Evolutionary conservation across 2,797 vertebrate genomes (phyloP).

Genomic region (Enteromius argenteus): DNA sequence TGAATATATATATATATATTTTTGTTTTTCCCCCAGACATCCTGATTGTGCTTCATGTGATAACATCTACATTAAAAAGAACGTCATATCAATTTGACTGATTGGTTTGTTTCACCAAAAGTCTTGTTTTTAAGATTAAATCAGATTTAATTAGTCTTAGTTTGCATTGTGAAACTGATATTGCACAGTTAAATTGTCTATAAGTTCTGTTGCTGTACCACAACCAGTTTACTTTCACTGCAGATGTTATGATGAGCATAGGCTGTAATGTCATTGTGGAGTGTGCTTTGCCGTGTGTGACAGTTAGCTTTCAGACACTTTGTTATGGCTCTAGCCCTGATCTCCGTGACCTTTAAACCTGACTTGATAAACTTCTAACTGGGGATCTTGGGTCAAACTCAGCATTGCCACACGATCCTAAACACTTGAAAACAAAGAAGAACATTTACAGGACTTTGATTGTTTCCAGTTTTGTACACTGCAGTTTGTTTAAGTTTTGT

Average conservation of each 20-base stretch:
- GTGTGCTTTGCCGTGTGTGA: not conserved
- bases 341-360: slow-evolving; percentile 73
- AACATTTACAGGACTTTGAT: slow-evolving; percentile 18
- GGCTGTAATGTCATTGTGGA: slow-evolving; percentile 8
- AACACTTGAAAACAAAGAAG: slow-evolving; percentile 38
- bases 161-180: not conserved
- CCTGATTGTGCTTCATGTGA: not conserved
- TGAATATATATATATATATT: too few relatives aligned
- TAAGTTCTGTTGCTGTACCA: slow-evolving; percentile 3
- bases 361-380: slow-evolving; percentile 71
- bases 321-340: slow-evolving; percentile 67
- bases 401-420: slow-evolving; percentile 8
- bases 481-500: slow-evolving; percentile 14
- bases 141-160: not conserved
- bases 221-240: not conserved
- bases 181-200: not conserved
- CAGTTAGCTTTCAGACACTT: slow-evolving; percentile 54
- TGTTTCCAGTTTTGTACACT: slow-evolving; percentile 20
- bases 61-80: slow-evolving; percentile 1
- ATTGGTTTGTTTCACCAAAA: not conserved
- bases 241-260: not conserved
- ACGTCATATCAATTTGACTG: not conserved
- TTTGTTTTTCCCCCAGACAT: not conserved
- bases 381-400: slow-evolving; percentile 67
- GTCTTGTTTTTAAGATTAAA: not conserved